These are phyloP conservation scores for Lacerta viridis DNA, from an alignment of 2,797 vertebrate species.

Conservation along the genomic window DNA sequence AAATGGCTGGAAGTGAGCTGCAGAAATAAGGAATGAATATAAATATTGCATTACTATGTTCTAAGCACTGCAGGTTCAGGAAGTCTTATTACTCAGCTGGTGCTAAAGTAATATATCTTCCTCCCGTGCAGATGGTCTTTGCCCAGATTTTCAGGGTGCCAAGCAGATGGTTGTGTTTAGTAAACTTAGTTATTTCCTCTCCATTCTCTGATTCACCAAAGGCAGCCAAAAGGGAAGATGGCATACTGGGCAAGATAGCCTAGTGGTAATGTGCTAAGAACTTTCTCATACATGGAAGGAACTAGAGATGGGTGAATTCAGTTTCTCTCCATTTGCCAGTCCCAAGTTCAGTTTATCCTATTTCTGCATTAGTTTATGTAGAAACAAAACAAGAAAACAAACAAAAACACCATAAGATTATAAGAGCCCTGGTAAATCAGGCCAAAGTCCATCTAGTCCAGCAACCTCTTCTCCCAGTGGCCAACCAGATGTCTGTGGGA, in stretches of 20 bases:
- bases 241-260: conserved; percentile 20
- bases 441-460: too few species aligned
- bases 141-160: conserved; percentile 48
- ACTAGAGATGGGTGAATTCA: neutral
- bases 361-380: too few species aligned
- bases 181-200: neutral
- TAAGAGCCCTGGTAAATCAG: too few species aligned
- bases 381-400: too few species aligned
- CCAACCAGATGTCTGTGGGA: too few species aligned
- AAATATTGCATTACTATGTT: neutral
- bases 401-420: too few species aligned
- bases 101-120: neutral
- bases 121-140: neutral
- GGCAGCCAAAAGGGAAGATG: neutral
- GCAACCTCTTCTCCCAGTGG: too few species aligned
- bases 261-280: neutral
- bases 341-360: too few species aligned
- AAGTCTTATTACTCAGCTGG: conserved; percentile 40
- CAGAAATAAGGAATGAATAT: neutral
- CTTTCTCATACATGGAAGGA: neutral
- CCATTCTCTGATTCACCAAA: neutral
- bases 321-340: too few species aligned
- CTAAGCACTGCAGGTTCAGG: neutral
- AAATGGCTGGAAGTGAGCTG: conserved; percentile 33
- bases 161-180: conserved; percentile 50